Evolutionary conservation across 2,888 invertebrate genomes (phyloP).

Genomic region (Drosophila subquinaria): DNA sequence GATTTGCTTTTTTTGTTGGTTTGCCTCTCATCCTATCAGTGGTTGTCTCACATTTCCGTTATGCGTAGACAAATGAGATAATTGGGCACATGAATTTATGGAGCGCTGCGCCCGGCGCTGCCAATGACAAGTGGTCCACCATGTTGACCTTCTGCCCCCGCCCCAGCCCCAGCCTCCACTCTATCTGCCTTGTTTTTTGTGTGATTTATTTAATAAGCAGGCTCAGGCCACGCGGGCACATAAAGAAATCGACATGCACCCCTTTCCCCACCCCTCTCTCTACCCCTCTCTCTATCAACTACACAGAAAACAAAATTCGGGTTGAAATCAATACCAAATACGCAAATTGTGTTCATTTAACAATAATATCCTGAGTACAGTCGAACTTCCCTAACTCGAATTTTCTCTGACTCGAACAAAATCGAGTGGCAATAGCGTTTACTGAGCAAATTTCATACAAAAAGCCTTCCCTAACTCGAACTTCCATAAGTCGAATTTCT

Average conservation of each 20-base stretch:
- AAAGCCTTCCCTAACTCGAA: too few species aligned
- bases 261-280: neutral
- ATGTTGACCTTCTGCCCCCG: constrained; percentile 25
- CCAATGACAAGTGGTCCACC: constrained; percentile 64
- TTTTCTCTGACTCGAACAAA: too few species aligned
- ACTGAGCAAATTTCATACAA: too few species aligned
- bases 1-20: neutral
- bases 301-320: too few species aligned
- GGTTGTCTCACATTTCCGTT: constrained; percentile 68
- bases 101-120: constrained; percentile 32
- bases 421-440: too few species aligned
- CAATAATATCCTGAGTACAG: too few species aligned
- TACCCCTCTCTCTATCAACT: neutral
- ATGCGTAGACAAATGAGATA: constrained; percentile 82
- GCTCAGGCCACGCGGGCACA: constrained; percentile 40
- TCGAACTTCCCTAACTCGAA: too few species aligned
- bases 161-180: neutral
- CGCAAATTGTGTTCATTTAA: too few species aligned
- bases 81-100: constrained; percentile 81
- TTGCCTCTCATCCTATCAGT: constrained; percentile 20
- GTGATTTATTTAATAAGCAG: constrained; percentile 75
- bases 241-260: constrained; percentile 58
- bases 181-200: constrained; percentile 29
- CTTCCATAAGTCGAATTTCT: too few species aligned
- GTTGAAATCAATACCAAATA: too few species aligned